These are phyloP conservation scores for Ernsta delagoae DNA, from an alignment of 2,888 invertebrate genomes.

Conservation along the genomic window DNA sequence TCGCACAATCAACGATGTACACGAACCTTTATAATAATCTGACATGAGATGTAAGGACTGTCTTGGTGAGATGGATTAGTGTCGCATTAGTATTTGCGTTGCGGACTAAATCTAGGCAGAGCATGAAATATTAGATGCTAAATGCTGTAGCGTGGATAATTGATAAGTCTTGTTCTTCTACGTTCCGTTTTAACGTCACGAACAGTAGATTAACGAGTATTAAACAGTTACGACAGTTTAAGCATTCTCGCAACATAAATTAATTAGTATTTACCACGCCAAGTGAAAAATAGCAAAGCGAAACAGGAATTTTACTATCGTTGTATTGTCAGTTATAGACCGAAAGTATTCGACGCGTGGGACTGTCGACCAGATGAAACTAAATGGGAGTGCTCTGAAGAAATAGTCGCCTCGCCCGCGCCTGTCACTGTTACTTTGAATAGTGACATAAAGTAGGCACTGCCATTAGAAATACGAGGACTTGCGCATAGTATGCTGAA, in stretches of 20 bases:
- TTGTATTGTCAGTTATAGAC: constrained; percentile 27
- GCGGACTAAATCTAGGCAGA: constrained; percentile 38
- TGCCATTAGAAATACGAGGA: constrained; percentile 34
- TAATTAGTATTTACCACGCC: constrained; percentile 14
- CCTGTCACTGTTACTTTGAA: constrained; percentile 43
- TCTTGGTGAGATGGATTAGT: constrained; percentile 57
- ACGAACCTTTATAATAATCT: constrained; percentile 70
- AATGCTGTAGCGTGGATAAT: background rate
- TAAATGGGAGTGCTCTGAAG: constrained; percentile 46
- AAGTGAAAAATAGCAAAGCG: constrained; percentile 9
- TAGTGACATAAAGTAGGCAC: constrained; percentile 38
- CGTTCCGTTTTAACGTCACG: background rate
- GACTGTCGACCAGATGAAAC: constrained; percentile 46
- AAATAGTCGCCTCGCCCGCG: constrained; percentile 49
- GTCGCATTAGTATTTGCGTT: constrained; percentile 63
- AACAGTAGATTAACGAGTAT: background rate
- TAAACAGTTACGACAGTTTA: constrained; percentile 4
- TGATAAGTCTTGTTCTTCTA: constrained; percentile 3
- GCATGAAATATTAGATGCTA: background rate
- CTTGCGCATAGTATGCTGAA: background rate
- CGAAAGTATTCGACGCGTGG: constrained; percentile 51
- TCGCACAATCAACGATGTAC: constrained; percentile 76
- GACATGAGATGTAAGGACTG: constrained; percentile 72
- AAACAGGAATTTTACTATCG: constrained; percentile 20
- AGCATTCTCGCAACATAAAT: constrained; percentile 35